phyloP scores from a whole-genome alignment of 2,888 invertebrate genomes.

The Apoda limacodes region DNA sequence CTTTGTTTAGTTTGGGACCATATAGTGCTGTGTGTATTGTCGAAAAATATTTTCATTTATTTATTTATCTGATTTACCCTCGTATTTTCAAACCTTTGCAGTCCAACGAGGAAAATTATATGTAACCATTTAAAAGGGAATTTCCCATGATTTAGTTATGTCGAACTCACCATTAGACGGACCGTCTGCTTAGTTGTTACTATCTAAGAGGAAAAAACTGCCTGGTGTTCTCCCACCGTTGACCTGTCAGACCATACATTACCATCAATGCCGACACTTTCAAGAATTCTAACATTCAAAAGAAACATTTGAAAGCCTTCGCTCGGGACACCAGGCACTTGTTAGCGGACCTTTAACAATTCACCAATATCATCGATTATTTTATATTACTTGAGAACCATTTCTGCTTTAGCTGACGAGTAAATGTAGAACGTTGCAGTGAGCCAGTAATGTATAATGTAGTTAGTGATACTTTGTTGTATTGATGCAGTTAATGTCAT shows the following conservation, averaged over 20 bases:
- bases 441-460: constrained; percentile 23
- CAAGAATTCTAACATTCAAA: constrained; percentile 29
- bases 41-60: no score
- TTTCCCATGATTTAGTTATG: no score
- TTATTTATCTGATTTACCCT: no score
- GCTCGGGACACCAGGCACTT: constrained; percentile 25
- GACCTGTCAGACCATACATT: constrained; percentile 23
- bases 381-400: constrained; percentile 16
- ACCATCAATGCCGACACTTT: constrained; percentile 26
- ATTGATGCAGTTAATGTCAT: constrained; percentile 22
- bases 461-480: constrained; percentile 13
- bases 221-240: constrained; percentile 21
- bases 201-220: no score
- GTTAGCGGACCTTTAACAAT: constrained; percentile 20
- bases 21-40: no score
- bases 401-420: constrained; percentile 22
- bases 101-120: no score
- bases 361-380: constrained; percentile 13
- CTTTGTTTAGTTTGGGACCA: no score
- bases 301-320: constrained; percentile 33
- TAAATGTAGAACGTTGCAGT: background rate
- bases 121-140: no score
- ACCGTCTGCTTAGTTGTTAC: no score
- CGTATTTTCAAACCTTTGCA: no score
- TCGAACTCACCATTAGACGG: no score